Percentiles rank a stretch among this genome's conserved stretches.
Evolutionary conservation across 2,888 invertebrate genomes (phyloP).

Genomic region (Watsonalla binaria): DNA sequence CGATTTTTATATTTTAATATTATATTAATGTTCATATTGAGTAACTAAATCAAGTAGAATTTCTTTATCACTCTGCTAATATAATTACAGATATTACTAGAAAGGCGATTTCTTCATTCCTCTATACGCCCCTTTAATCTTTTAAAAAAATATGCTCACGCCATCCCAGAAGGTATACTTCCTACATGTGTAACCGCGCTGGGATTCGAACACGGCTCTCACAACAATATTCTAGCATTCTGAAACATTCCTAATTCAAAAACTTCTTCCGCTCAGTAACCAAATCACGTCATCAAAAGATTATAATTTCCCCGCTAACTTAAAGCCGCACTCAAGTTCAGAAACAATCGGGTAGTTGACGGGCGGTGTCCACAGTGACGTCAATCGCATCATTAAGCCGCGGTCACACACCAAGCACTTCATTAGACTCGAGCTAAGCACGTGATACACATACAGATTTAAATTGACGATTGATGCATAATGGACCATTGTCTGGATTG

Average conservation of each 20-base stretch:
- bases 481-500: conserved; percentile 33
- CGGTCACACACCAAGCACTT: conserved; percentile 72
- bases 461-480: conserved; percentile 69
- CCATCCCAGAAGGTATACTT: no score
- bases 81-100: no score
- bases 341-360: conserved; percentile 66
- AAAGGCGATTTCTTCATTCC: no score
- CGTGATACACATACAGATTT: conserved; percentile 65
- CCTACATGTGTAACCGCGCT: no score
- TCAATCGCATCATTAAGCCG: conserved; percentile 71
- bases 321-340: conserved; percentile 44
- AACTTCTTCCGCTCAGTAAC: background rate
- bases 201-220: no score
- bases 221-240: no score
- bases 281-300: background rate
- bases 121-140: no score
- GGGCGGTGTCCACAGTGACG: conserved; percentile 64
- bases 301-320: conserved; percentile 20
- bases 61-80: no score
- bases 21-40: background rate
- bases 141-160: no score
- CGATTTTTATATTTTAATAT: conserved; percentile 5
- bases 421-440: conserved; percentile 54
- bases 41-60: background rate
- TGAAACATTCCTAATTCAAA: no score